Percentiles rank a stretch among this genome's conserved stretches.
Evolutionary conservation across 2,888 invertebrate species (phyloP).

Genomic region (Calephelis perditalis): DNA sequence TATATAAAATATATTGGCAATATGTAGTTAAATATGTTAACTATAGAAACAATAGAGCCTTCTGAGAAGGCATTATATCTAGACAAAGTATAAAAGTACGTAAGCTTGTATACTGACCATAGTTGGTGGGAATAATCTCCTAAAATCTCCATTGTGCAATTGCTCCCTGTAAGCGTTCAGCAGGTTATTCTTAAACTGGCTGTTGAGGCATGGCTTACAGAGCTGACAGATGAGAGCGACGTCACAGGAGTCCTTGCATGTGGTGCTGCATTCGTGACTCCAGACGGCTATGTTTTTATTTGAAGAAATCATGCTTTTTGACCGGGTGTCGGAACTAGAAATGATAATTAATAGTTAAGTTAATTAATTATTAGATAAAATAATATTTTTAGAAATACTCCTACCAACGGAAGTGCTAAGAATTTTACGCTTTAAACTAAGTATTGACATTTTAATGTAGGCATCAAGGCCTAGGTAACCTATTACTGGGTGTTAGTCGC

Average conservation of each 20-base stretch:
- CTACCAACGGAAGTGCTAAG: too few relatives aligned
- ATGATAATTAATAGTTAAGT: neutral
- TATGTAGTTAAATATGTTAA: too few relatives aligned
- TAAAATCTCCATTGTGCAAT: slow-evolving; percentile 86
- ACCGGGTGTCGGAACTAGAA: slow-evolving; percentile 60
- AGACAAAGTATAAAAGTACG: too few relatives aligned
- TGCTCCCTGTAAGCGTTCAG: slow-evolving; percentile 88
- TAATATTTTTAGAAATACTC: too few relatives aligned
- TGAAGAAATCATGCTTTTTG: slow-evolving; percentile 82
- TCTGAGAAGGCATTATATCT: too few relatives aligned
- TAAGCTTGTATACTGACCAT: slow-evolving; percentile 54
- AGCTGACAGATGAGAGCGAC: slow-evolving; percentile 80
- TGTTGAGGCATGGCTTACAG: slow-evolving; percentile 86
- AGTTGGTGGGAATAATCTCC: slow-evolving; percentile 88
- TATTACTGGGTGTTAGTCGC: too few relatives aligned
- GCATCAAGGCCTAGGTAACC: too few relatives aligned
- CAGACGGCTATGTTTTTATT: slow-evolving; percentile 89
- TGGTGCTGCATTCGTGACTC: slow-evolving; percentile 80
- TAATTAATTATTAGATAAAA: too few relatives aligned
- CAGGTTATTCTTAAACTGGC: slow-evolving; percentile 77
- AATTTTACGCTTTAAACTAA: too few relatives aligned
- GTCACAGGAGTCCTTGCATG: slow-evolving; percentile 78
- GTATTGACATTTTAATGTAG: too few relatives aligned
- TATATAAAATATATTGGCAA: too few relatives aligned
- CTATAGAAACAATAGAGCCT: too few relatives aligned